Evolutionary conservation across 2,797 vertebrate species (phyloP), one percentile per base, ranked within the genome.

Genomic region (Eutrigla gurnardus): DNA sequence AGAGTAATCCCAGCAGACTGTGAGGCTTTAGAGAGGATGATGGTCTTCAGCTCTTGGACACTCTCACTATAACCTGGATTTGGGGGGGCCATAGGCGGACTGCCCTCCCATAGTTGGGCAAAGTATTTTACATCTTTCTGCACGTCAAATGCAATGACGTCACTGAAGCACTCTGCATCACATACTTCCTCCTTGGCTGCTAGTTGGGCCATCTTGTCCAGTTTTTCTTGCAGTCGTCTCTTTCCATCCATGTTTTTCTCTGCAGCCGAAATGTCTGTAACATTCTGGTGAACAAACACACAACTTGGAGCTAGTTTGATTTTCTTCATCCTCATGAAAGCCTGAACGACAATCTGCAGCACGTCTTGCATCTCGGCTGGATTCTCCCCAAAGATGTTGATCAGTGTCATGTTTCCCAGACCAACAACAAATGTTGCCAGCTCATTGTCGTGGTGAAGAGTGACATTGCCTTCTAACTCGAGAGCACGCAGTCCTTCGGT

Each of bases 361-460:
- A 95, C 68, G 9, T 95, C 93, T 46, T 95, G 94, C 92, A 96
- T 95, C 46, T 95, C 95, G 11, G 93, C 88, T 1, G 94, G 91
- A 40, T 94, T 96, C 75, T 95, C 95, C 12, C 95, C 95, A 59
- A 94, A 93, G 78, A 96, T 90, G 49, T 96, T 96, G 75, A 96
- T 93, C 61, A 96, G 9, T 4, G 94, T 96, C 80, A 95, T 3
- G 77, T 95, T 95, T 82, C 91, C 93, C 1, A 96, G 63, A 55
- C 95, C 95, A 46, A 93, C 93, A 39, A 94, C 94, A 77, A 96
- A 96, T 15, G 94, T 95, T 65, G 95, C 94, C 68, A 96, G 78
- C 76, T 95, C 92, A 1, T 96, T 94, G 82, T 95, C 94, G 1
- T 71, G 87, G 7, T 93, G 91, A 43, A 85, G 62, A 9, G 85